Evolutionary conservation across 2,113 vertebrate species (phyloP), one percentile per base, ranked within the genome.

Genomic region (Ophthalmolycus amberensis): DNA sequence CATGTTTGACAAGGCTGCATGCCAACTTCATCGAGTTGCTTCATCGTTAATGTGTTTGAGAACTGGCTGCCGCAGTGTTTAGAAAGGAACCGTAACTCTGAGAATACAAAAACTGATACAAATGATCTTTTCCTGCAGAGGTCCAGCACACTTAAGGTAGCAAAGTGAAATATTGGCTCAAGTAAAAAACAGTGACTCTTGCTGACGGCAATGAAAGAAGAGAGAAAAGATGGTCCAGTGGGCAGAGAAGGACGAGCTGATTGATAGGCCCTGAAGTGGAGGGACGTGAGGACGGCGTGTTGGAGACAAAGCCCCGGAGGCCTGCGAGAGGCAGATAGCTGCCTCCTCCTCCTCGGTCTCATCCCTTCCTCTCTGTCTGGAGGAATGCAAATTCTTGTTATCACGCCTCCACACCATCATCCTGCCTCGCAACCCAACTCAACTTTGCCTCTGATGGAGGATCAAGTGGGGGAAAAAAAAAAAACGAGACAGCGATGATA

Each of bases 301-400:
- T 0, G 4, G 70, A 88, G 74, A 83, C 71, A 87, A 91, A 91
- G 70, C 84, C 79, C 82, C 25, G 9, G 63, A 87, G 83, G 85
- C 71, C 86, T 93, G 91, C 14, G 5, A 80, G 80, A 60, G 46
- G 32, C 58, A 88, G 91, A 93, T 92, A 91, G 82, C 88, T 52
- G 63, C 78, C 60, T 83, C 78, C 73, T 82, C 75, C 64, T 88
- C 60, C 5, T 40, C 16, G 2, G 62, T 22, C 84, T 72, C 68
- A 38, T 79, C 63, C 82, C 77, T 86, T 83, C 79, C 83, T 85
- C 81, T 84, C 82, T 70, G 76, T 84, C 86, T 90, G 65, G 14
- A 81, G 59, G 16, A 83, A 89, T 90, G 86, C 87, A 86, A 89
- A 87, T 90, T 87, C 59, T 50, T 48, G 6, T 75, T 86, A 92